Percentiles rank a stretch among this genome's conserved stretches.
Evolutionary conservation across 2,888 invertebrate species (phyloP).

Genomic region (Apotomis capreana): DNA sequence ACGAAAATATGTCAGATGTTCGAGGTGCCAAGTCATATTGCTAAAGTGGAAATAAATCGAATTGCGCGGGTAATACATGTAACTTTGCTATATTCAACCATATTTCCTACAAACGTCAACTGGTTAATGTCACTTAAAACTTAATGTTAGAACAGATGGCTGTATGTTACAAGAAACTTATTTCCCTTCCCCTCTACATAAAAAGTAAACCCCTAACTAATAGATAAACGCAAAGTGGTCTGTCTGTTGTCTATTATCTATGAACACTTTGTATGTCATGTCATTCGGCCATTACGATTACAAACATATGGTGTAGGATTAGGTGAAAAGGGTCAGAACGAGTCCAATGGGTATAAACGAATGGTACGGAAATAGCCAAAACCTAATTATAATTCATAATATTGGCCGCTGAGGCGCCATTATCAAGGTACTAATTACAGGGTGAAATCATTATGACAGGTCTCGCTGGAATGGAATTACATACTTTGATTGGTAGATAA

Average conservation of each 20-base stretch:
- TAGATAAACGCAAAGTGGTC: constrained; percentile 3
- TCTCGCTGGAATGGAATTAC: neutral
- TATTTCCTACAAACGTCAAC: too few species aligned
- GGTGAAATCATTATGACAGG: neutral
- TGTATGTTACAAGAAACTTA: too few species aligned
- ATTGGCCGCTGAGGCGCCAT: neutral
- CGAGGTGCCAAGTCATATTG: too few species aligned
- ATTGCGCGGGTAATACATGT: too few species aligned
- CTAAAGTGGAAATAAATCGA: too few species aligned
- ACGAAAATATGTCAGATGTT: too few species aligned
- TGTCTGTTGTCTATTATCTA: constrained; percentile 18
- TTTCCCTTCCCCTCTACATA: too few species aligned
- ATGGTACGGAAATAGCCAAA: constrained; percentile 16
- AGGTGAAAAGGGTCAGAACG: constrained; percentile 5
- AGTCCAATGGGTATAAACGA: constrained; percentile 4
- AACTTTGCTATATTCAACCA: too few species aligned
- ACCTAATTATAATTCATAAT: neutral
- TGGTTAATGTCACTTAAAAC: too few species aligned
- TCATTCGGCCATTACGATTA: constrained; percentile 14
- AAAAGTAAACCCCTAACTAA: neutral
- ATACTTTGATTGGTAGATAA: neutral
- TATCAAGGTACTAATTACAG: neutral
- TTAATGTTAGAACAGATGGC: too few species aligned
- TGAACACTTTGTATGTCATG: constrained; percentile 30
- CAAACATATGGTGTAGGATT: constrained; percentile 13